Percentiles rank a stretch among this genome's conserved stretches.
These are phyloP conservation scores for Drosophila pachea DNA, from an alignment of 1,140 invertebrate species.

Conservation along the genomic window DNA sequence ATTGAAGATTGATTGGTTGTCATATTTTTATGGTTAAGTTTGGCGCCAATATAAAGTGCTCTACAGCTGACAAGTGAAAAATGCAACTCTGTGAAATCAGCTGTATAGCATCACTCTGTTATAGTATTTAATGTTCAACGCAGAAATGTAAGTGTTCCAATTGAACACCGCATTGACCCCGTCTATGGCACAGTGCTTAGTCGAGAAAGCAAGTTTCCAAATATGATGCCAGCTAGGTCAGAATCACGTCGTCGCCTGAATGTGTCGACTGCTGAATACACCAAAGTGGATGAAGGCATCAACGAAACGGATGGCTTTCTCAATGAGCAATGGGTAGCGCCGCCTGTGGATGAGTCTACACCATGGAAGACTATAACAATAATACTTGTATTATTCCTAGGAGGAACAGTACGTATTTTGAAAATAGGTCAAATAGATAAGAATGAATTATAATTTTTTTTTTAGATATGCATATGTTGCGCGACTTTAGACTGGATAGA, in stretches of 20 bases:
- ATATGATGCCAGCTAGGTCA: conserved; percentile 55
- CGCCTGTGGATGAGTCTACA: conserved; percentile 16
- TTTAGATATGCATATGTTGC: conserved; percentile 50
- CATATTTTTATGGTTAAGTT: neutral
- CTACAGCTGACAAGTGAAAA: neutral
- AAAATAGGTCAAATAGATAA: neutral
- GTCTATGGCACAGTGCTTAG: conserved; percentile 1
- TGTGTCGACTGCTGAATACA: conserved; percentile 13
- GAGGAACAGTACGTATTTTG: conserved; percentile 49
- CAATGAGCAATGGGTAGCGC: conserved; percentile 54
- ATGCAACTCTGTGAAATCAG: conserved; percentile 20
- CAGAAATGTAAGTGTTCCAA: neutral
- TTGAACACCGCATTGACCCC: neutral
- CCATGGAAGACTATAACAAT: conserved; percentile 64
- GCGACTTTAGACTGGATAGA: conserved; percentile 46
- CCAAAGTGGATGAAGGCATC: conserved; percentile 29
- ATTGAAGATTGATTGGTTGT: neutral
- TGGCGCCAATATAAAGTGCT: conserved; percentile 4
- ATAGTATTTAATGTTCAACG: neutral
- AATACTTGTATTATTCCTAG: conserved; percentile 48
- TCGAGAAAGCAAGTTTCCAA: conserved; percentile 16
- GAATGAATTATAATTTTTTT: neutral
- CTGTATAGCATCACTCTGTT: conserved; percentile 13
- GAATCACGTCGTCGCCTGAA: conserved; percentile 61
- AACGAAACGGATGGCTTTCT: conserved; percentile 58